Evolutionary conservation across 35 echinoderm and acorn worm species (phyloP).

Genomic region (Ophiothrix spiculata): DNA sequence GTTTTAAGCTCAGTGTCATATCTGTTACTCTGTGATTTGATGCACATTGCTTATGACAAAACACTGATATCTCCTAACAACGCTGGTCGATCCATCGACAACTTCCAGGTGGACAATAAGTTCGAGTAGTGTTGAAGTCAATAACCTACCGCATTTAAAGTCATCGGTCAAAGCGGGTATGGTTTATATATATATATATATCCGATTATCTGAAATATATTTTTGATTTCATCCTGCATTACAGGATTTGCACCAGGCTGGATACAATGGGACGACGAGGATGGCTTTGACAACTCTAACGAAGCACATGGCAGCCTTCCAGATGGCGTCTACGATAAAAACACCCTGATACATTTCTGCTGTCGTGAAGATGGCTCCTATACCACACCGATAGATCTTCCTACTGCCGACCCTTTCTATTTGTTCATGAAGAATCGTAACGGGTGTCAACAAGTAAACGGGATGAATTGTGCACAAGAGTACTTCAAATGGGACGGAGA

Average conservation of each 20-base stretch:
- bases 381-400: conserved; percentile 37
- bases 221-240: not conserved
- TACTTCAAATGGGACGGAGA: conserved; percentile 68
- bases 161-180: no score
- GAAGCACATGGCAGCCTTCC: conserved; percentile 38
- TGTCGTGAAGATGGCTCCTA: conserved; percentile 58
- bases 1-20: no score
- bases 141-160: no score
- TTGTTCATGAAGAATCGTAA: conserved; percentile 28
- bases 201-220: no score
- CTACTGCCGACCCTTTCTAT: conserved; percentile 54
- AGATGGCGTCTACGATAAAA: conserved; percentile 57
- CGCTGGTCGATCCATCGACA: no score
- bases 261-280: conserved; percentile 64
- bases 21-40: no score
- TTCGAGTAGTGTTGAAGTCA: no score
- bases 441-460: conserved; percentile 49
- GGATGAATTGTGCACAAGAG: conserved; percentile 56
- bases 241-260: conserved; percentile 62
- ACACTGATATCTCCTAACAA: no score
- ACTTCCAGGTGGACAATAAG: no score
- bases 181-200: no score
- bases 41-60: no score
- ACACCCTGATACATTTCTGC: conserved; percentile 76
- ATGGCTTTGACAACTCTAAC: conserved; percentile 49